Conservation (phyloP, 2,797 vertebrate species). For the Malacoctenus gilli region DNA sequence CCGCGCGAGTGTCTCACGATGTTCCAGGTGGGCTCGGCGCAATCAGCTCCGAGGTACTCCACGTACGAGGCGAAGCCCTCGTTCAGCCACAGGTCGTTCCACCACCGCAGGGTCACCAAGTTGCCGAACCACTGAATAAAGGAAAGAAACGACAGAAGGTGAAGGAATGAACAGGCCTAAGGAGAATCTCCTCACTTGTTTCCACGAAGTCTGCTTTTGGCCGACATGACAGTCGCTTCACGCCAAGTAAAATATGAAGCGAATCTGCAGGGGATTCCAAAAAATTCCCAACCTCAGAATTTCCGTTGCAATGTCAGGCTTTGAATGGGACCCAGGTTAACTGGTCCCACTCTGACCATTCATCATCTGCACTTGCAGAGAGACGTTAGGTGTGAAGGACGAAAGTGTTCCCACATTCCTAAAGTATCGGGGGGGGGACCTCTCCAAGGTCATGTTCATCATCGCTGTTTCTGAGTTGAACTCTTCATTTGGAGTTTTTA, state of each 20-base stretch:
- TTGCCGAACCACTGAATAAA: conserved; percentile 93
- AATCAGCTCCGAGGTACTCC: conserved; percentile 86
- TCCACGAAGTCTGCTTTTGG: conserved; percentile 12
- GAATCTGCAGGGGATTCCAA: not conserved
- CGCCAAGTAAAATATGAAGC: not conserved
- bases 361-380: conserved; percentile 20
- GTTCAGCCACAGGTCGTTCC: conserved; percentile 96
- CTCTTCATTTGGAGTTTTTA: too few species aligned
- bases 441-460: not conserved
- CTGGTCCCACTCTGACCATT: conserved; percentile 15
- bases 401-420: not conserved
- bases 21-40: conserved; percentile 82
- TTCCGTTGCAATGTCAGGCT: not conserved
- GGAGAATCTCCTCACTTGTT: not conserved
- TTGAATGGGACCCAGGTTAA: not conserved
- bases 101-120: conserved; percentile 92
- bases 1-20: conserved; percentile 79
- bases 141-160: not conserved
- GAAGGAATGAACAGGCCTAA: not conserved
- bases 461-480: too few species aligned
- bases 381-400: not conserved
- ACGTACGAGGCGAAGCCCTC: conserved; percentile 95
- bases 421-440: not conserved
- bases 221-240: not conserved
- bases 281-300: conserved; percentile 16